These are phyloP conservation scores for Anguilla megastoma DNA, from an alignment of 2,797 vertebrate species.

Conservation along the genomic window DNA sequence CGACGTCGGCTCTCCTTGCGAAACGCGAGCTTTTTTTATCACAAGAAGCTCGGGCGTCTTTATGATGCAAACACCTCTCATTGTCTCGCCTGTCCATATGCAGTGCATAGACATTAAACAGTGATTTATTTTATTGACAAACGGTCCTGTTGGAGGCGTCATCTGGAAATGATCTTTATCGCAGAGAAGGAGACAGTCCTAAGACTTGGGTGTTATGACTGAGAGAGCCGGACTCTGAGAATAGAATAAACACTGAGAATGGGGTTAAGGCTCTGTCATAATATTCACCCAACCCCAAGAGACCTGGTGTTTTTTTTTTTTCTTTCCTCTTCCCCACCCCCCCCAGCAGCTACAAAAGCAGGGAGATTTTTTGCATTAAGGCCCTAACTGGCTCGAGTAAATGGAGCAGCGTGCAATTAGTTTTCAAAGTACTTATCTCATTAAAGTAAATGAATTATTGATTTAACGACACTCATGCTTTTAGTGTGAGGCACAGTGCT, in stretches of 20 bases:
- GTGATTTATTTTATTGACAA: not conserved
- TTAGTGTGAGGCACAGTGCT: slow-evolving; percentile 83
- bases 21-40: slow-evolving; percentile 11
- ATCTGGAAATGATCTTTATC: not conserved
- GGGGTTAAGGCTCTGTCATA: slow-evolving; percentile 3
- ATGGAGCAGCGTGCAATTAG: slow-evolving; percentile 92
- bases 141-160: not conserved
- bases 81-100: not conserved
- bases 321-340: not conserved
- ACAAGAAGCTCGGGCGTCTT: not conserved
- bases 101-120: not conserved
- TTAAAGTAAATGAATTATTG: slow-evolving; percentile 99
- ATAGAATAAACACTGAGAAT: slow-evolving; percentile 1
- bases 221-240: not conserved
- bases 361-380: slow-evolving; percentile 80
- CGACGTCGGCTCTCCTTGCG: not conserved
- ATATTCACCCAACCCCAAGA: slow-evolving; percentile 17
- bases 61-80: not conserved
- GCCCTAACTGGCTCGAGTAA: slow-evolving; percentile 80
- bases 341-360: slow-evolving; percentile 63
- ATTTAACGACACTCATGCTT: slow-evolving; percentile 93
- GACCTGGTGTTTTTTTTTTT: not conserved
- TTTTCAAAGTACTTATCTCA: slow-evolving; percentile 97
- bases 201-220: not conserved
- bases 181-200: not conserved